Evolutionary conservation across 2,797 vertebrate species (phyloP).

Genomic region (Karalla daura): DNA sequence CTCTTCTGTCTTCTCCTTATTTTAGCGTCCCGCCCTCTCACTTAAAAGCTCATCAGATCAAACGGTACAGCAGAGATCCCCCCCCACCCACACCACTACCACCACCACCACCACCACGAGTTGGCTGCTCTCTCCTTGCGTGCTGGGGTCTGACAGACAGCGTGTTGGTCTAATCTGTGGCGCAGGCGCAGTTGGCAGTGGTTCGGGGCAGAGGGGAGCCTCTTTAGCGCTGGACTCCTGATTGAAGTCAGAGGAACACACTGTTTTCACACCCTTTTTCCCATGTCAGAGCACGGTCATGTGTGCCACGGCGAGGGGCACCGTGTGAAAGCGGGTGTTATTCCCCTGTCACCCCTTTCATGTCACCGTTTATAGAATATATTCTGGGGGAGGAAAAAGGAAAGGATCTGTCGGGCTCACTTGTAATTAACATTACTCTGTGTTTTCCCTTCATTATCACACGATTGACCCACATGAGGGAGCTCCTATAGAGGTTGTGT

Average conservation of each 20-base stretch:
- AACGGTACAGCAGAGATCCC: slow-evolving; percentile 26
- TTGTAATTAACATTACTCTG: background rate
- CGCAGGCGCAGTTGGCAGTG: slow-evolving; percentile 57
- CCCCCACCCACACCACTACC: slow-evolving; percentile 40
- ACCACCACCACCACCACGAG: slow-evolving; percentile 40
- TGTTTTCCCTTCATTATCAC: background rate
- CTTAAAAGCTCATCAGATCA: slow-evolving; percentile 2
- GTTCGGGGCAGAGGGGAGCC: slow-evolving; percentile 40
- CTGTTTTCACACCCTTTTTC: slow-evolving; percentile 50
- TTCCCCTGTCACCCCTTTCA: background rate
- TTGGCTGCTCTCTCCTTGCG: slow-evolving; percentile 52
- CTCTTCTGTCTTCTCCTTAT: background rate
- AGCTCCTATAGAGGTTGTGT: background rate
- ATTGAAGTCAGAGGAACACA: slow-evolving; percentile 45
- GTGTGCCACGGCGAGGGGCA: background rate
- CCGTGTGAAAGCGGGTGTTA: background rate
- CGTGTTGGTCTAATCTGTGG: slow-evolving; percentile 49
- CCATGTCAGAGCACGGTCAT: slow-evolving; percentile 20
- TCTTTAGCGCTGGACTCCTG: slow-evolving; percentile 36
- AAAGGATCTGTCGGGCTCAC: background rate
- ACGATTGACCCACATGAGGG: background rate
- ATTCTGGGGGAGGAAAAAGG: background rate
- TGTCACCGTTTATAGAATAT: background rate
- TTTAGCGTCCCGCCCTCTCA: background rate
- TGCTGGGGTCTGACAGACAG: slow-evolving; percentile 64